phyloP scores from a whole-genome alignment of 2,113 vertebrate species.

The Columbina picui region DNA sequence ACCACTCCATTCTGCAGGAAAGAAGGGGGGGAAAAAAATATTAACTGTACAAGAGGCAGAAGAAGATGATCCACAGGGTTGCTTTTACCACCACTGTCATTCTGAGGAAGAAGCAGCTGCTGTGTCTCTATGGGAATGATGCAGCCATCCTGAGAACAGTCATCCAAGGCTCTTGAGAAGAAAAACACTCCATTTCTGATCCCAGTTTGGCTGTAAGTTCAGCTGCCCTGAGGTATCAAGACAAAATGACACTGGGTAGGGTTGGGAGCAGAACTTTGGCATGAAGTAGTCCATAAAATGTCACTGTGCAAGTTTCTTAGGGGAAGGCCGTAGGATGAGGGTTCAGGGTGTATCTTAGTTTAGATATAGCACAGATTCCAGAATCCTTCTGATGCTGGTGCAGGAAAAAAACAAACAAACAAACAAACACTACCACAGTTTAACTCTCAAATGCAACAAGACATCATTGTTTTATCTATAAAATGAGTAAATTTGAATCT shows the following conservation, averaged over 20 bases:
- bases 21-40: not conserved
- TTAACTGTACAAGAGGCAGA: not conserved
- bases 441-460: not conserved
- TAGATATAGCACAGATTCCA: not conserved
- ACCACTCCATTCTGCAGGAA: not conserved
- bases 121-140: not conserved
- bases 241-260: not conserved
- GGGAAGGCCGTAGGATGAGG: accelerated
- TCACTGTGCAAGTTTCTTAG: not conserved
- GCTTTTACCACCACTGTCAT: not conserved
- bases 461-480: not conserved
- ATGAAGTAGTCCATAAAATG: not conserved
- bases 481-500: not conserved
- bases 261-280: not conserved
- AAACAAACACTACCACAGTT: not conserved
- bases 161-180: not conserved
- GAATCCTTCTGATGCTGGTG: not conserved
- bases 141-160: not conserved
- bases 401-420: not conserved
- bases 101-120: not conserved
- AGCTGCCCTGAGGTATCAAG: not conserved
- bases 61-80: not conserved
- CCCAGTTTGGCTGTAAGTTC: not conserved
- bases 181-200: not conserved
- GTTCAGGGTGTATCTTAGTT: not conserved